phyloP scores from a whole-genome alignment of 2,113 vertebrate species.

The Todiramphus chloris region DNA sequence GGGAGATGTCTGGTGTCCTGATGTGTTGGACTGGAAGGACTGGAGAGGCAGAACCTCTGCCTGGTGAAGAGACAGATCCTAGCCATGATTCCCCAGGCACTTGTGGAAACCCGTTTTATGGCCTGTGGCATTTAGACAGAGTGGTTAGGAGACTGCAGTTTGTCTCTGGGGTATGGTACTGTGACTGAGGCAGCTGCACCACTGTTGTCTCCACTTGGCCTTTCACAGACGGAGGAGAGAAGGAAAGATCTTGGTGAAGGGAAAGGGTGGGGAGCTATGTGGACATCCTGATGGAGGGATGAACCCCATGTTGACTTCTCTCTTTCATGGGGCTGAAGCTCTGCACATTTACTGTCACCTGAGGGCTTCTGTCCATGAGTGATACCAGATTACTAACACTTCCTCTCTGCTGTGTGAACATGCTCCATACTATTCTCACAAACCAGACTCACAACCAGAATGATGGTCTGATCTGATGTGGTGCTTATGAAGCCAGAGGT shows the following conservation, averaged over 20 bases:
- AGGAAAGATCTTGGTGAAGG: background rate
- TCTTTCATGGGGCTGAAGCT: background rate
- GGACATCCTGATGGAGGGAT: background rate
- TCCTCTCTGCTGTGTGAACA: background rate
- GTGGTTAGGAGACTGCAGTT: background rate
- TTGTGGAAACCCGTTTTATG: background rate
- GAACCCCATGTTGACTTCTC: background rate
- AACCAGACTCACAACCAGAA: background rate
- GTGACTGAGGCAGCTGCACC: background rate
- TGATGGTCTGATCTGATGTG: background rate
- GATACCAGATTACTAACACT: background rate
- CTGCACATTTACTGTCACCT: background rate
- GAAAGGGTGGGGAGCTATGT: background rate
- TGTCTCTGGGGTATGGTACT: background rate
- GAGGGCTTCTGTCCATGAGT: background rate
- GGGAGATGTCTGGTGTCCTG: background rate
- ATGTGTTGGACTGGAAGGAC: accelerated
- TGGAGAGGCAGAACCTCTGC: background rate
- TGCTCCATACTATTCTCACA: background rate
- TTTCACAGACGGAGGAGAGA: background rate
- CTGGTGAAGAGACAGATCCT: background rate
- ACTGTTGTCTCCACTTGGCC: background rate
- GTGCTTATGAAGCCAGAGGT: background rate
- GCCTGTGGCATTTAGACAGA: background rate
- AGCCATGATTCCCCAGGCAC: background rate